Conservation (phyloP, 2,113 vertebrate genomes). For the Dryoscopus gambensis region DNA sequence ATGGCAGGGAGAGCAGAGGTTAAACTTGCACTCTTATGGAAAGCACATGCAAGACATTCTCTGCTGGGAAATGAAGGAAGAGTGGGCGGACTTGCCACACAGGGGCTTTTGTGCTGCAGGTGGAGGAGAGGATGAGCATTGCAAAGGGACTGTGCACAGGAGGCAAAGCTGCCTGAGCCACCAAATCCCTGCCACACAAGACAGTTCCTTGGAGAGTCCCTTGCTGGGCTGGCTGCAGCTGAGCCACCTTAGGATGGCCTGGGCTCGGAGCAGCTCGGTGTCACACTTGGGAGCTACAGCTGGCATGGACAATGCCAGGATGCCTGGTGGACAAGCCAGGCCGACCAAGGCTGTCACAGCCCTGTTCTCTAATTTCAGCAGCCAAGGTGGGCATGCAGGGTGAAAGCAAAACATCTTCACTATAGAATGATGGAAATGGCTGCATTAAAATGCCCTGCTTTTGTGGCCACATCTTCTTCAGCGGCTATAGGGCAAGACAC, state of each 20-base stretch:
- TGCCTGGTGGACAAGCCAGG: neutral
- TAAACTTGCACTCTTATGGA: neutral
- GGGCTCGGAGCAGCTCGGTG: accelerated
- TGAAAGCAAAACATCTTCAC: neutral
- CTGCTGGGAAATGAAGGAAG: neutral
- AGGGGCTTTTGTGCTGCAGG: neutral
- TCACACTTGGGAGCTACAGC: neutral
- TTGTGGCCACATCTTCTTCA: neutral
- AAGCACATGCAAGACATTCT: neutral
- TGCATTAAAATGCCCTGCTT: neutral
- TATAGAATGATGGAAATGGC: neutral
- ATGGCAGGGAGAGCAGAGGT: neutral
- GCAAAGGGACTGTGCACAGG: neutral
- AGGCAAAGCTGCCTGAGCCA: neutral
- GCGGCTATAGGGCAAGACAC: neutral
- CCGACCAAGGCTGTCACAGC: neutral
- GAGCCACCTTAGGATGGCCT: neutral
- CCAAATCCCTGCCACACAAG: neutral
- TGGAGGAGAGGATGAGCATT: neutral
- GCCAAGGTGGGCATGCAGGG: neutral
- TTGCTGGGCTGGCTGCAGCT: neutral
- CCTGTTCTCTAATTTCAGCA: neutral
- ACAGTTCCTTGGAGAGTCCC: neutral
- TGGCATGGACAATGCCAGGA: neutral
- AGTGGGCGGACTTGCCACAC: accelerated